These are phyloP conservation scores for Tipula helvola DNA, from an alignment of 2,888 invertebrate species.

Conservation along the genomic window DNA sequence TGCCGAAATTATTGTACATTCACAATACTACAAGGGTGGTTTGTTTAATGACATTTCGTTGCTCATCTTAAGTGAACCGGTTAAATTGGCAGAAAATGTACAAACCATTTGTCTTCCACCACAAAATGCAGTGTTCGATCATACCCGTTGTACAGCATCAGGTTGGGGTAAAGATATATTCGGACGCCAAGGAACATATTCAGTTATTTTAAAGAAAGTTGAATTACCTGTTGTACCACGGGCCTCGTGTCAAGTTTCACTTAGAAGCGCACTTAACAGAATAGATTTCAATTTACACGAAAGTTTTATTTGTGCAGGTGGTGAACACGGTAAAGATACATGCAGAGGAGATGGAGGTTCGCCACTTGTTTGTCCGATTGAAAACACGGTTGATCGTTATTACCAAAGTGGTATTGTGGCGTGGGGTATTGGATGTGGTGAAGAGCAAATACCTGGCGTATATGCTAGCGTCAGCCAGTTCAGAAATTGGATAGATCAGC, in stretches of 20 bases:
- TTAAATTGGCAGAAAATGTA: constrained; percentile 49
- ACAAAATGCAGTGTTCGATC: constrained; percentile 23
- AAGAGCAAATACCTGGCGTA: constrained; percentile 52
- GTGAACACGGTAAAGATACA: constrained; percentile 56
- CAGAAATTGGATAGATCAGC: constrained; percentile 56
- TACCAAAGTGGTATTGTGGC: constrained; percentile 53
- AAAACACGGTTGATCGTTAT: constrained; percentile 28
- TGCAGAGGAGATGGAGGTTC: constrained; percentile 71
- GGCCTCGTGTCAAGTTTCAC: constrained; percentile 32
- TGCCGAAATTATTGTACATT: constrained; percentile 15
- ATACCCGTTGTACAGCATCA: constrained; percentile 12
- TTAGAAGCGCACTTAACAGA: constrained; percentile 56
- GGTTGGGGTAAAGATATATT: constrained; percentile 15
- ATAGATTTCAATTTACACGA: constrained; percentile 49
- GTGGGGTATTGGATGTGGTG: constrained; percentile 73
- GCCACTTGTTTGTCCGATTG: constrained; percentile 59
- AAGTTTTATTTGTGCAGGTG: constrained; percentile 68
- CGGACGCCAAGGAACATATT: constrained; percentile 38
- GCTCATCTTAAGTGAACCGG: constrained; percentile 44
- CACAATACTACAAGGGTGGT: constrained; percentile 44
- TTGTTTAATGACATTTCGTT: constrained; percentile 59
- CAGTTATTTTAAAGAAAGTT: constrained; percentile 44
- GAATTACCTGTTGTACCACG: constrained; percentile 51
- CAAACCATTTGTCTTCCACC: constrained; percentile 50
- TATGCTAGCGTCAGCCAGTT: constrained; percentile 56